Evolutionary conservation across 1,140 invertebrate species (phyloP).

Genomic region (Nylanderia fulva): DNA sequence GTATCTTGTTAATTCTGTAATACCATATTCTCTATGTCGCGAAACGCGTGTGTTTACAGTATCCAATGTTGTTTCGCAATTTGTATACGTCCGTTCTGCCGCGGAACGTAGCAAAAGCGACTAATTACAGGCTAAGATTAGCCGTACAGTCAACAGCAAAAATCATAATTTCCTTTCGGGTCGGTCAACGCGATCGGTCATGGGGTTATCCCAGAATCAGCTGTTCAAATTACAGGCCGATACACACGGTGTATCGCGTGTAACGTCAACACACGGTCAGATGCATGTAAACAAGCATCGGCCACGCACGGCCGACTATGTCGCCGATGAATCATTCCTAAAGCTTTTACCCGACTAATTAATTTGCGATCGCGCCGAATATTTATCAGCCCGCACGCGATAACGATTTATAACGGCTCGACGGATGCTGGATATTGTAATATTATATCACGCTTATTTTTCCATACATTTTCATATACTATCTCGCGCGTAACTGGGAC

Average conservation of each 20-base stretch:
- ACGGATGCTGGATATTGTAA: not conserved
- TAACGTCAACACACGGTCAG: conserved; percentile 35
- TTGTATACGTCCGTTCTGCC: not conserved
- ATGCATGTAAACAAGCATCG: conserved; percentile 62
- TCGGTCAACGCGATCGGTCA: conserved; percentile 55
- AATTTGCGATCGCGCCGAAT: conserved; percentile 41
- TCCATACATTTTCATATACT: not conserved
- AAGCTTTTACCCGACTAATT: conserved; percentile 56
- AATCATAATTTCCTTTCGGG: conserved; percentile 67
- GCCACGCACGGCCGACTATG: conserved; percentile 29
- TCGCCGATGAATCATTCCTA: conserved; percentile 57
- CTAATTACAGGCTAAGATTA: conserved; percentile 47
- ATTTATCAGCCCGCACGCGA: conserved; percentile 31
- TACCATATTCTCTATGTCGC: not conserved
- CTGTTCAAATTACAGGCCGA: conserved; percentile 56
- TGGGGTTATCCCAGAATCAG: conserved; percentile 40
- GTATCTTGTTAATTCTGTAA: not conserved
- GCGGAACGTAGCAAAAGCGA: conserved; percentile 44
- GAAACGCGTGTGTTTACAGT: not conserved
- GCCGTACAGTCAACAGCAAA: conserved; percentile 47
- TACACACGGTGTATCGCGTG: conserved; percentile 23
- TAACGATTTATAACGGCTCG: conserved; percentile 19
- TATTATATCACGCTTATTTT: conserved; percentile 17
- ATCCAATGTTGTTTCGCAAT: conserved; percentile 34
- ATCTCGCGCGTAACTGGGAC: not conserved